A percentile compares a stretch with the other conserved stretches of the same genome.
Conservation (phyloP, 2,888 invertebrate genomes). For the Palloptera scutellata region DNA sequence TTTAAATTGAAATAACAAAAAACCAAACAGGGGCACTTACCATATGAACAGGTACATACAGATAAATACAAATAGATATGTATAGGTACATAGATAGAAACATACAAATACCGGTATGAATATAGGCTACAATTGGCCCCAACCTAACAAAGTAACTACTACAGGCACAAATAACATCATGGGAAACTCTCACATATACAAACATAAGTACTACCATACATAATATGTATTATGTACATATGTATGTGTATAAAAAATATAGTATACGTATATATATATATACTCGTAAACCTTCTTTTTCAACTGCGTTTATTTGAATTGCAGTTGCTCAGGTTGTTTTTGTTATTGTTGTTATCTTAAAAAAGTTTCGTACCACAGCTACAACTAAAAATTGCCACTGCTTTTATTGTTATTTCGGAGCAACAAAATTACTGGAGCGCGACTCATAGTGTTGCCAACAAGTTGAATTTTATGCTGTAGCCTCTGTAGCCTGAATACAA, state of each 20-base stretch:
- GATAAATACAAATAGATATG: not conserved
- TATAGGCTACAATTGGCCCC: conserved; percentile 6
- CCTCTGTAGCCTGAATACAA: not conserved
- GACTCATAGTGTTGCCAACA: conserved; percentile 41
- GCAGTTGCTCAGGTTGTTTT: not conserved
- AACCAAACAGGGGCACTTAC: too few relatives aligned
- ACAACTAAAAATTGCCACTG: conserved; percentile 21
- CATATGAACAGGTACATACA: conserved; percentile 32
- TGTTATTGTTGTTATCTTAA: not conserved
- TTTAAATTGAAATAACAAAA: too few relatives aligned
- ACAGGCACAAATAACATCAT: too few relatives aligned
- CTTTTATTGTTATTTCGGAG: conserved; percentile 38
- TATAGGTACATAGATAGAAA: not conserved
- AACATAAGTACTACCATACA: too few relatives aligned
- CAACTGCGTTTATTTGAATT: not conserved
- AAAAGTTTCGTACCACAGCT: too few relatives aligned
- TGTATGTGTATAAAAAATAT: too few relatives aligned
- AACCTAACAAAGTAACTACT: too few relatives aligned
- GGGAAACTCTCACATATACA: too few relatives aligned
- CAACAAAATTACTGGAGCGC: conserved; percentile 47
- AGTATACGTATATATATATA: too few relatives aligned
- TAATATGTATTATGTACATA: too few relatives aligned
- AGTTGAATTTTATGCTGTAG: conserved; percentile 27
- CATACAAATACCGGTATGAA: not conserved
- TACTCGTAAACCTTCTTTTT: conserved; percentile 2